Conservation (phyloP, 2,113 vertebrate genomes). For the Mirounga angustirostris region DNA sequence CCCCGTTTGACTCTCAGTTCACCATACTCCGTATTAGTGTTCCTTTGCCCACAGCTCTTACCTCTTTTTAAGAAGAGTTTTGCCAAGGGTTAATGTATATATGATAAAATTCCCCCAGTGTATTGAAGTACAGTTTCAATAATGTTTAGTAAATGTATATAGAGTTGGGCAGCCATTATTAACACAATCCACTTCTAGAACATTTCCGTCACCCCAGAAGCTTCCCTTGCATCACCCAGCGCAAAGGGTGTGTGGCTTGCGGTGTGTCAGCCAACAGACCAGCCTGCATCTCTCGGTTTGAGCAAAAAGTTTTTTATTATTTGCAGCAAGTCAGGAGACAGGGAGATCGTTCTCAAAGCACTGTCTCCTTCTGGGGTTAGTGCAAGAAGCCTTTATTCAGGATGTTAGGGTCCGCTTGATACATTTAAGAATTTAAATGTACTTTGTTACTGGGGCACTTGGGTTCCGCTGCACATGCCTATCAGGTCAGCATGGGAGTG, state of each 20-base stretch:
- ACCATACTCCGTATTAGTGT: background rate
- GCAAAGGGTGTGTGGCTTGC: background rate
- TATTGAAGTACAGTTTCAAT: background rate
- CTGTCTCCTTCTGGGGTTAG: background rate
- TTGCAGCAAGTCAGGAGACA: background rate
- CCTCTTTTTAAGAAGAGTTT: background rate
- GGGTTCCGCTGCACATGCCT: background rate
- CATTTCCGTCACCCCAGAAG: background rate
- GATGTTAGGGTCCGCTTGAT: background rate
- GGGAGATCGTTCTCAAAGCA: background rate
- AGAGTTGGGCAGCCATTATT: background rate
- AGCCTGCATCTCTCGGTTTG: background rate
- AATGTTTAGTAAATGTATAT: background rate
- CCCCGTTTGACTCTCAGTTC: background rate
- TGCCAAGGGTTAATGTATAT: background rate
- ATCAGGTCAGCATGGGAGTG: background rate
- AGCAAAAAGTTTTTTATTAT: background rate
- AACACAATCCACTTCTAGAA: background rate
- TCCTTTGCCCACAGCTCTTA: background rate
- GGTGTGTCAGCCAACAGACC: background rate
- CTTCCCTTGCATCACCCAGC: background rate
- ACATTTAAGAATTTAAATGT: background rate
- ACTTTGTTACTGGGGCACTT: background rate
- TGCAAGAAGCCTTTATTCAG: background rate
- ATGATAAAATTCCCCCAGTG: background rate